Evolutionary conservation across 2,888 invertebrate species (phyloP).

Genomic region (Allolobophora icterica): DNA sequence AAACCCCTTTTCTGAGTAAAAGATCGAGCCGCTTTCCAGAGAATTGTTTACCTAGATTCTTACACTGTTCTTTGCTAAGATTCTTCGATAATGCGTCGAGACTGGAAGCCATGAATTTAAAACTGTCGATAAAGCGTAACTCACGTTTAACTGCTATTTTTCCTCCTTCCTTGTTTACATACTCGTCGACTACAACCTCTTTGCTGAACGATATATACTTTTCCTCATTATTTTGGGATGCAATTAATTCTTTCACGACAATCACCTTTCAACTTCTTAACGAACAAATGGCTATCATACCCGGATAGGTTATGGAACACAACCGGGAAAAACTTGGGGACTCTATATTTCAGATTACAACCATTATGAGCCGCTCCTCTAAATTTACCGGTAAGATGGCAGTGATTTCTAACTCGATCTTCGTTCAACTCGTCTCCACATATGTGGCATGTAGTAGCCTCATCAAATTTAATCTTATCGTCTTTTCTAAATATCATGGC

Average conservation of each 20-base stretch:
- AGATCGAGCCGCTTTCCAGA: background rate
- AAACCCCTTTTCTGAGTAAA: background rate
- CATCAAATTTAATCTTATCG: background rate
- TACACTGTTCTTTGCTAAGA: background rate
- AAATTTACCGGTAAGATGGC: background rate
- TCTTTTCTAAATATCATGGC: background rate
- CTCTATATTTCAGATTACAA: background rate
- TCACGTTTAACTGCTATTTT: background rate
- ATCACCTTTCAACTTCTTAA: background rate
- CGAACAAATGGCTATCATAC: background rate
- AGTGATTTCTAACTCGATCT: background rate
- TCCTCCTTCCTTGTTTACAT: background rate
- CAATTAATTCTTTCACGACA: background rate
- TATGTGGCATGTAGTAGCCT: background rate
- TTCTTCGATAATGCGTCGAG: background rate
- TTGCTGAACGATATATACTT: background rate
- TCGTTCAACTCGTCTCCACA: background rate
- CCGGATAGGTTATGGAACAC: background rate
- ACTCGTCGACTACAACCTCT: background rate
- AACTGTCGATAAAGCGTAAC: background rate
- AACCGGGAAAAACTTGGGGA: background rate
- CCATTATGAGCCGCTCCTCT: constrained; percentile 15
- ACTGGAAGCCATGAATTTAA: background rate
- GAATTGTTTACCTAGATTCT: background rate
- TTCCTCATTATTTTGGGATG: background rate